A percentile compares a stretch with the other conserved stretches of the same genome.
Conservation (phyloP, 2,888 invertebrate species). For the Ophion costatus region DNA sequence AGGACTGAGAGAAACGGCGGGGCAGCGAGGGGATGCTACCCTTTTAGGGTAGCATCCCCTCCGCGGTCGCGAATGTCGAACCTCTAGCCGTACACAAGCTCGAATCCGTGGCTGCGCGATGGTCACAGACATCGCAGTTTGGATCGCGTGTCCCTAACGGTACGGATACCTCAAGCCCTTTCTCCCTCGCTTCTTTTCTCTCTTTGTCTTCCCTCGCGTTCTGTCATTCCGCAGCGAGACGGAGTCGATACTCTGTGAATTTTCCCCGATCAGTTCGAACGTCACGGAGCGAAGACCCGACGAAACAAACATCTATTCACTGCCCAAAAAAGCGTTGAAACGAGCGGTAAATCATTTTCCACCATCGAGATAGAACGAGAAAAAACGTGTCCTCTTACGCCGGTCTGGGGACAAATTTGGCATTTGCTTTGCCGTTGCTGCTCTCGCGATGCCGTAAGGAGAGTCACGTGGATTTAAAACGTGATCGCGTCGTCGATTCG, state of each 20-base stretch:
- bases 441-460: not conserved
- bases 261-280: constrained; percentile 54
- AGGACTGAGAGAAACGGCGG: constrained; percentile 39
- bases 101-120: constrained; percentile 78
- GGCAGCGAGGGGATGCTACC: constrained; percentile 67
- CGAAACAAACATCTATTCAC: constrained; percentile 20
- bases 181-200: constrained; percentile 58
- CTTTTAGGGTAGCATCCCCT: constrained; percentile 69
- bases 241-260: constrained; percentile 74
- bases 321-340: not conserved
- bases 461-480: constrained; percentile 23
- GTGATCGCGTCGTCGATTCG: not conserved
- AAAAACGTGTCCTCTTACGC: not conserved
- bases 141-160: constrained; percentile 79
- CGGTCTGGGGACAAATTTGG: not conserved
- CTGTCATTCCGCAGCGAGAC: constrained; percentile 72
- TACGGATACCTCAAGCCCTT: constrained; percentile 70
- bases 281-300: constrained; percentile 39
- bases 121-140: constrained; percentile 79
- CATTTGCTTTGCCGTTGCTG: not conserved
- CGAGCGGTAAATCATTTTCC: not conserved
- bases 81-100: constrained; percentile 59
- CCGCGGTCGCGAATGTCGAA: constrained; percentile 66
- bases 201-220: constrained; percentile 55
- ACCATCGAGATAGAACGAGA: not conserved